Conservation (phyloP, 2,888 invertebrate species). For the Drosophila ustulata region DNA sequence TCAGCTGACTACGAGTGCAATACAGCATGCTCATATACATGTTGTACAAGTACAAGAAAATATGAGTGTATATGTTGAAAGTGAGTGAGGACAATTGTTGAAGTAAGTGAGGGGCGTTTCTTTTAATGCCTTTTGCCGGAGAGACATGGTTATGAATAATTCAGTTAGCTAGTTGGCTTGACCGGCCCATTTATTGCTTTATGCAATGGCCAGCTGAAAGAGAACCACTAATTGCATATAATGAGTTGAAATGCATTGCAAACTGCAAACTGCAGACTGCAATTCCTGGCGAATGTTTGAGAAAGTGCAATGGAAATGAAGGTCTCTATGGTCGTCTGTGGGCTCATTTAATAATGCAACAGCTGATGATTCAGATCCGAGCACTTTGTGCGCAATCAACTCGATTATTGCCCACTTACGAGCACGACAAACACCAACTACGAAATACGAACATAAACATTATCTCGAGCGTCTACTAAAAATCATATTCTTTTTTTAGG, state of each 20-base stretch:
- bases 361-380: conserved; percentile 2
- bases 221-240: conserved; percentile 60
- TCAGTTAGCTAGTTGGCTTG: conserved; percentile 64
- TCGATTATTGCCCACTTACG: conserved; percentile 19
- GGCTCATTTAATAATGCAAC: conserved; percentile 40
- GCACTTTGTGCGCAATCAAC: conserved; percentile 23
- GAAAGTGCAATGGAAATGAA: conserved; percentile 42
- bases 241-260: conserved; percentile 51
- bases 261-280: conserved; percentile 19
- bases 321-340: conserved; percentile 15
- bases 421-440: not conserved
- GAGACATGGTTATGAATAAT: conserved; percentile 57
- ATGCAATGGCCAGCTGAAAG: conserved; percentile 37
- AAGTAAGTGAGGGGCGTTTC: not conserved
- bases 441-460: conserved; percentile 2
- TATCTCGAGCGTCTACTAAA: conserved; percentile 16
- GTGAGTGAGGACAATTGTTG: not conserved
- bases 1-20: conserved; percentile 15
- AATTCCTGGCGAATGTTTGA: conserved; percentile 33
- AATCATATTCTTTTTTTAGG: conserved; percentile 21
- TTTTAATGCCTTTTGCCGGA: conserved; percentile 21
- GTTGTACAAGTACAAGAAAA: not conserved
- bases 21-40: conserved; percentile 11
- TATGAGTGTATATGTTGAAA: not conserved
- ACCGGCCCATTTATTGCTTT: conserved; percentile 42